A percentile compares a stretch with the other conserved stretches of the same genome.
Evolutionary conservation across 2,113 vertebrate species (phyloP).

Genomic region (Pithys albifrons): DNA sequence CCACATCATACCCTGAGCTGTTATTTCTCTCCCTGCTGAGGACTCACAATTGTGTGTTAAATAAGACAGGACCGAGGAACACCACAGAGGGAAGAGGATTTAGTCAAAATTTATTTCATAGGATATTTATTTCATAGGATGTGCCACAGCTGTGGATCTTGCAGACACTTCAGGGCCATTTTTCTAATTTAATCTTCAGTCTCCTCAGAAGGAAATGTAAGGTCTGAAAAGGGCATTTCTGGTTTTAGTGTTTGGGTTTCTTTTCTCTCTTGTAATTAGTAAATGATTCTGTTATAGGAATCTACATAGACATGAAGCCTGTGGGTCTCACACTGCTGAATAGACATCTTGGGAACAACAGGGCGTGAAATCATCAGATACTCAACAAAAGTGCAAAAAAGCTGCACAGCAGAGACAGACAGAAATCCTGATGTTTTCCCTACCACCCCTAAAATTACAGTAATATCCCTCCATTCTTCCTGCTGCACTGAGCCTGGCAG

Average conservation of each 20-base stretch:
- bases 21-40: not conserved
- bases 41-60: not conserved
- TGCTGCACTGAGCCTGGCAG: not conserved
- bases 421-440: not conserved
- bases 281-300: not conserved
- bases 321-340: not conserved
- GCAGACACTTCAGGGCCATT: rapidly evolving
- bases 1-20: not conserved
- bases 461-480: not conserved
- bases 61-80: not conserved
- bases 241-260: too few relatives aligned
- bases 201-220: not conserved
- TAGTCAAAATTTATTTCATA: not conserved
- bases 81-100: not conserved
- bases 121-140: not conserved
- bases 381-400: not conserved
- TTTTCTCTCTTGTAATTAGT: not conserved
- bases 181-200: not conserved
- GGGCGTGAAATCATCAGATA: not conserved
- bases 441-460: too few relatives aligned
- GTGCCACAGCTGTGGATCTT: not conserved
- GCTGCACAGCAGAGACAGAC: not conserved
- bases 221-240: not conserved
- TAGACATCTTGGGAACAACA: not conserved
- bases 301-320: not conserved